Evolutionary conservation across 2,888 invertebrate species (phyloP), one percentile per base, ranked within the genome.

Genomic region (Blastobasis adustella): DNA sequence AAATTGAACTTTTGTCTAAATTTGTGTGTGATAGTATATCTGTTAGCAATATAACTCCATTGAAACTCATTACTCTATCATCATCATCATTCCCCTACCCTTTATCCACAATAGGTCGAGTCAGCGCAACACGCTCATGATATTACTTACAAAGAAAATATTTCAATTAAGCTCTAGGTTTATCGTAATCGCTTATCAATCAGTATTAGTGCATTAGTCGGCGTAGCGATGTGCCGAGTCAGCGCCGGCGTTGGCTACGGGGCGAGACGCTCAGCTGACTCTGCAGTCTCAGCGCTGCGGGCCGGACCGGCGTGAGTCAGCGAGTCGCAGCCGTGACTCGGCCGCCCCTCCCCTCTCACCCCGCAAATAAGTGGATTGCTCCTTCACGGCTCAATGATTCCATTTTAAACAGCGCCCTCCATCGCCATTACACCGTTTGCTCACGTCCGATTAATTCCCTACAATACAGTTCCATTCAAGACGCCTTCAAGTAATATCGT

Each of bases 321-420:
- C 85, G 60, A 70, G 56, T 46, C 10, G n/a, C 5, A 10, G 65
- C 76, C 79, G 74, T 83, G 84, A 81, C 76, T 78, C 73, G 58
- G 62, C 44, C 42, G 46, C 23, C 47, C 10, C 67, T 73, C 73
- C 77, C 74, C 69, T 72, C 63, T 73, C 71, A 76, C 75, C 78
- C 78, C 77, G 76, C 79, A 79, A 84, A 85, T 85, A 85, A 85
- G 79, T 84, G 75, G 79, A 85, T 85, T 82, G 80, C 76, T 71
- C 68, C 76, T 82, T 78, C 78, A 82, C 79, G 79, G 66, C 66
- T 74, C 69, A 79, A 76, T 74, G 76, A 76, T 73, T 79, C 69
- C 69, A 70, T 79, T 80, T 75, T 71, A 72, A 79, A 79, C 68
- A 70, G 67, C 65, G 64, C 65, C 67, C 67, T 69, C 60, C 73